Base-by-base conservation (phyloP, 2,888 invertebrate species). In the Orthosia cruda region DNA sequence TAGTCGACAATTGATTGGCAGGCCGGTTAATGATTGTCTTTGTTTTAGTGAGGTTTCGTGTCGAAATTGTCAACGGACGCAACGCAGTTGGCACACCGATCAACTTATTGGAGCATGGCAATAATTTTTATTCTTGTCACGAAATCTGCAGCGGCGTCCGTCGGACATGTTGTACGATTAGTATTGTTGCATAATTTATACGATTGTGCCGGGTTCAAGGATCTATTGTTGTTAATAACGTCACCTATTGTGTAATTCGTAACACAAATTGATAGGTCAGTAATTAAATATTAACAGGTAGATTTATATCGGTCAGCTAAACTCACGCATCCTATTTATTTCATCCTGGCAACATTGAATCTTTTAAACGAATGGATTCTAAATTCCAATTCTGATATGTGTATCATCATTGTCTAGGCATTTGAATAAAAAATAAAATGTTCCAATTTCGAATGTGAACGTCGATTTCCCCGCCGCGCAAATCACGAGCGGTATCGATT, bases 31-130 rank as follows among this genome's bases (percentile, higher is more conserved):
- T 93, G 88, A 92, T 91, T 91, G 93, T 92, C 94, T 94, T 96
- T 96, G 95, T 96, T 91, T 94, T 94, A 94, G 89, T 87, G 91
- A 90, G 91, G 90, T 88, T 88, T 84, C 40, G 76, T 95, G 95
- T 94, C 92, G 95, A 93, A 95, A 96, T 90, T 93, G 94, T 93
- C 94, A 92, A 88, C 91, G 85, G 87, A 82, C 88, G 88, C 88
- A 88, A 87, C 87, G 80, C 72, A 79, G 92, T 96, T 96, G 93
- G 93, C 93, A 92, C 92, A 95, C 91, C 93, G 93, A 91, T 91
- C 89, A 90, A 92, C 92, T 96, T 96, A 96, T 95, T 96, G 96
- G 96, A 96, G 95, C 96, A 93, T 94, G 90, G 90, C 93, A 88
- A 89, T 91, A 87, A 94, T 94, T 93, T 93, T 94, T 92, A 96